These are phyloP conservation scores for Microcebus tavaratra DNA, from an alignment of 2,113 vertebrate species.

Conservation along the genomic window DNA sequence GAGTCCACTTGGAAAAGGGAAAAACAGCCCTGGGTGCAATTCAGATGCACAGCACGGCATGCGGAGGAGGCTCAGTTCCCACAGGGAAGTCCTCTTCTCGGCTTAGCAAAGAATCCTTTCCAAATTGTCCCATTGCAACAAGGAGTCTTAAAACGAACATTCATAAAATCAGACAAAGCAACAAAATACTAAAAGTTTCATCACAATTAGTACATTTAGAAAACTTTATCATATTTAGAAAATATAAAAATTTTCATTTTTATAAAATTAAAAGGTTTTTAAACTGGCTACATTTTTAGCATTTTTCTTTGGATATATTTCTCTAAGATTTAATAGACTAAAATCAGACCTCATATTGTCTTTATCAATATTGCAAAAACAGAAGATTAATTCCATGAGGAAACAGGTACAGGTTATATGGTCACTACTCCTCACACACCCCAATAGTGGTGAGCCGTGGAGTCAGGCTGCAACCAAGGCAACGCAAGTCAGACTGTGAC, in stretches of 20 bases:
- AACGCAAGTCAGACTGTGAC: too few species aligned
- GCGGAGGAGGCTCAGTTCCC: constrained; percentile 71
- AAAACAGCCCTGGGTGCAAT: constrained; percentile 70
- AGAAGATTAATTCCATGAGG: not conserved
- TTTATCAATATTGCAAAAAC: constrained; percentile 33
- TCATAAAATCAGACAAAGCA: constrained; percentile 86
- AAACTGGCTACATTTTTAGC: constrained; percentile 32
- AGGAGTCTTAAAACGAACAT: constrained; percentile 88
- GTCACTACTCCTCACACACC: not conserved
- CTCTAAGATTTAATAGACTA: constrained; percentile 31
- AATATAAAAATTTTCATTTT: constrained; percentile 75
- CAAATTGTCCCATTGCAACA: constrained; percentile 87
- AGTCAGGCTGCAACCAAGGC: not conserved
- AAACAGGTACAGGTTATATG: not conserved
- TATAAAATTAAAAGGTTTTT: not conserved
- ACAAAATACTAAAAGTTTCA: constrained; percentile 78
- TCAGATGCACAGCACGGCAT: constrained; percentile 58
- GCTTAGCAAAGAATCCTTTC: constrained; percentile 81
- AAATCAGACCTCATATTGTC: not conserved
- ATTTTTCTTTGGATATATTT: constrained; percentile 31
- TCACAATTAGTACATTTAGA: constrained; percentile 79
- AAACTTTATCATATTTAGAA: constrained; percentile 65
- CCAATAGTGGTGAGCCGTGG: not conserved
- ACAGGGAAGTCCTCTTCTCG: constrained; percentile 77
- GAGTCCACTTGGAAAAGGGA: constrained; percentile 61